Evolutionary conservation across 2,797 vertebrate genomes (phyloP).

Genomic region (Lutjanus argentimaculatus): DNA sequence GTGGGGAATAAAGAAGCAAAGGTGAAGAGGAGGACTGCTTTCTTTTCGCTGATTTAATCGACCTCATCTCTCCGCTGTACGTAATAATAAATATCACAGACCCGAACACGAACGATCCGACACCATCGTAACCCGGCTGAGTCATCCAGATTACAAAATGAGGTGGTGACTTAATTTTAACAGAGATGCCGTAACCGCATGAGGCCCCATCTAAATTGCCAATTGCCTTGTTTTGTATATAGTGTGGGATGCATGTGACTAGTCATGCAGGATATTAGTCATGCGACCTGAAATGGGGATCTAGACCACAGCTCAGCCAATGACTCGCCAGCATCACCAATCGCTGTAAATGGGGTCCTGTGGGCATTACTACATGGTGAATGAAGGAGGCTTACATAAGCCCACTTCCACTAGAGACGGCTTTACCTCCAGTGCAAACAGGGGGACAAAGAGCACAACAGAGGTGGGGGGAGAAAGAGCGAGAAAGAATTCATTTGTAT

Average conservation of each 20-base stretch:
- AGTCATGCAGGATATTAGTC: constrained; percentile 62
- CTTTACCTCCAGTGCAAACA: constrained; percentile 46
- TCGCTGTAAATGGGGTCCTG: constrained; percentile 54
- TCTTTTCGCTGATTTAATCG: background rate
- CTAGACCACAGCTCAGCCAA: constrained; percentile 18
- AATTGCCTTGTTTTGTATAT: constrained; percentile 35
- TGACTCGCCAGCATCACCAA: constrained; percentile 49
- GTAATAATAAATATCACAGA: constrained; percentile 4
- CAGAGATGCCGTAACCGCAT: constrained; percentile 14
- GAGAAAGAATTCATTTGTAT: constrained; percentile 53
- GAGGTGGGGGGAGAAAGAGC: background rate
- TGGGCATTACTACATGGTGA: constrained; percentile 52
- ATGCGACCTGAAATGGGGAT: constrained; percentile 38
- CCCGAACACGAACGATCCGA: constrained; percentile 9
- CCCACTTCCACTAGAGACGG: constrained; percentile 28
- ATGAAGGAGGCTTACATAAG: constrained; percentile 57
- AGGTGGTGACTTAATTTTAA: constrained; percentile 28
- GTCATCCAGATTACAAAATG: constrained; percentile 29
- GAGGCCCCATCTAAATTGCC: constrained; percentile 34
- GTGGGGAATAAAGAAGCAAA: background rate
- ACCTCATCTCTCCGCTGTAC: constrained; percentile 1
- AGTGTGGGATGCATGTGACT: constrained; percentile 38
- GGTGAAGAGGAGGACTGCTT: background rate
- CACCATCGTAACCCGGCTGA: constrained; percentile 8
- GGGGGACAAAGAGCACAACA: constrained; percentile 1